phyloP scores from a whole-genome alignment of 1,140 invertebrate species.

The Penaeus japonicus region DNA sequence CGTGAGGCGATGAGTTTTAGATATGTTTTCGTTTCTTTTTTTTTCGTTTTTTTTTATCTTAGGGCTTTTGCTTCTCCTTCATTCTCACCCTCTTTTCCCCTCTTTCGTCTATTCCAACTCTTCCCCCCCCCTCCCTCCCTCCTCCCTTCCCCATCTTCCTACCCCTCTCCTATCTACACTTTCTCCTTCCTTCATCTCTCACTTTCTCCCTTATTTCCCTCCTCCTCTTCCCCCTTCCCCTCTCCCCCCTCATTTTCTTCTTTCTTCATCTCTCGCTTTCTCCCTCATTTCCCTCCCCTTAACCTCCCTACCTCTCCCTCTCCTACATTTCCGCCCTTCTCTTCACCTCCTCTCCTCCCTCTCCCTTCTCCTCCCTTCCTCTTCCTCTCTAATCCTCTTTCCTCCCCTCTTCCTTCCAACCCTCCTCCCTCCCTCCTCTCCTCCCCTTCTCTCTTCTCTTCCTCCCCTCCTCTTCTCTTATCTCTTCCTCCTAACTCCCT shows the following conservation, averaged over 20 bases:
- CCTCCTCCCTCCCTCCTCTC: neutral
- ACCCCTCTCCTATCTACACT: neutral
- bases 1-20: no score
- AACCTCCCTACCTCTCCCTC: neutral
- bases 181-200: neutral
- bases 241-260: neutral
- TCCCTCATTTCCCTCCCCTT: no score
- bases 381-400: neutral
- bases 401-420: no score
- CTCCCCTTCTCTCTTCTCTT: neutral
- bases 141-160: neutral
- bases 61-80: neutral
- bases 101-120: neutral
- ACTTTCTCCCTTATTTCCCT: neutral
- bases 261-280: neutral
- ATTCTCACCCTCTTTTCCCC: no score
- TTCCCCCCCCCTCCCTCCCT: neutral
- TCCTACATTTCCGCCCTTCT: neutral
- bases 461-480: no score
- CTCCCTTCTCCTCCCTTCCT: neutral
- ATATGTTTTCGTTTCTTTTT: neutral
- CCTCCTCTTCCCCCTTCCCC: neutral
- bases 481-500: no score
- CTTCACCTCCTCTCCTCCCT: neutral
- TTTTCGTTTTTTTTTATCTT: neutral